These are phyloP conservation scores for Psophia crepitans DNA, from an alignment of 2,113 vertebrate species.

Conservation along the genomic window DNA sequence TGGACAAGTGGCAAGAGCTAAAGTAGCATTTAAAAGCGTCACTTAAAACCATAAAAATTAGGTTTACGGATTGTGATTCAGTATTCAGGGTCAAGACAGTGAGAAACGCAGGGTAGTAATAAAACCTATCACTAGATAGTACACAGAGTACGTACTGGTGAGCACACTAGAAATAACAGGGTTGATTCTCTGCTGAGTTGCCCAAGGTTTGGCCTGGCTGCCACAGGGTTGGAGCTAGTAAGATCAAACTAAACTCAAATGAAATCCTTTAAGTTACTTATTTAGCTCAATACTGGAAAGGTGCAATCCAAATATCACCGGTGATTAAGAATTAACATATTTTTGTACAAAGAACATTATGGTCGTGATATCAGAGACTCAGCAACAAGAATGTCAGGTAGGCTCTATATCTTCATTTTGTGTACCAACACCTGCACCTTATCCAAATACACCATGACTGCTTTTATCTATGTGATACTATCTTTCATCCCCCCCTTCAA, in stretches of 20 bases:
- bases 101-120: not conserved
- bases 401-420: not conserved
- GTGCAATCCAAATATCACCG: not conserved
- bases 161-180: not conserved
- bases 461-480: not conserved
- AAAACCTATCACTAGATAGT: not conserved
- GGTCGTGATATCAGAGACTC: not conserved
- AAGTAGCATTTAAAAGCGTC: not conserved
- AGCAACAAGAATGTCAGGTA: not conserved
- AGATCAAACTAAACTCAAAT: not conserved
- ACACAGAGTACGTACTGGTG: not conserved
- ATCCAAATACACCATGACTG: not conserved
- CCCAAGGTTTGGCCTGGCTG: not conserved
- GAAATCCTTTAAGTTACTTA: not conserved
- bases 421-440: not conserved
- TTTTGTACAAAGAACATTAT: not conserved
- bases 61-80: not conserved
- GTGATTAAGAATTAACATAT: not conserved
- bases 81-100: not conserved
- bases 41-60: not conserved
- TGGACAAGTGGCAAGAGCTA: not conserved
- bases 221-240: not conserved
- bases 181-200: not conserved
- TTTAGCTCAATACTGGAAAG: not conserved
- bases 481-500: not conserved